These are phyloP conservation scores for Heterodera carotae DNA, from an alignment of 1,140 invertebrate species.

Conservation along the genomic window DNA sequence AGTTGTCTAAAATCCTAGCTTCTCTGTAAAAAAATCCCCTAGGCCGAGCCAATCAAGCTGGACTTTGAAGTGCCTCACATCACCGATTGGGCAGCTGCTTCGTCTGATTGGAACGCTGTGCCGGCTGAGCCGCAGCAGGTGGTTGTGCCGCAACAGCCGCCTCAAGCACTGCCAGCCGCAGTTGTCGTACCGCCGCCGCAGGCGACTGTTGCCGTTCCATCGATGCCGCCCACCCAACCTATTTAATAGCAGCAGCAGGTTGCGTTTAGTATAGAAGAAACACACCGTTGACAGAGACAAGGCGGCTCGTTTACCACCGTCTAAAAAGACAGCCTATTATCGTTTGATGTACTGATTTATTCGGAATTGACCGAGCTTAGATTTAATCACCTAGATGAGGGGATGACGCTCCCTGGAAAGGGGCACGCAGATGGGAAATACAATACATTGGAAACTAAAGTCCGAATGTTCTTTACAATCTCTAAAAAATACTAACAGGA, in stretches of 20 bases:
- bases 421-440: background rate
- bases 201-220: background rate
- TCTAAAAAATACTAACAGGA: background rate
- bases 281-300: background rate
- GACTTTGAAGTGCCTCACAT: constrained; percentile 48
- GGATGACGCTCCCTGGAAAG: no score
- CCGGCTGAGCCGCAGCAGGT: constrained; percentile 18
- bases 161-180: background rate
- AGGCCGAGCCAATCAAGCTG: constrained; percentile 45
- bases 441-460: background rate
- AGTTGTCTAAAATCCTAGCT: no score
- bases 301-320: no score
- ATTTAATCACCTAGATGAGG: no score
- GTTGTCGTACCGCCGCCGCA: background rate
- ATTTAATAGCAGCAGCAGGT: constrained; percentile 12
- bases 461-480: no score
- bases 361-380: no score
- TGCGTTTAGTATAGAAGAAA: background rate
- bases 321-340: no score
- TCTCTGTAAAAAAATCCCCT: no score
- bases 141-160: background rate
- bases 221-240: constrained; percentile 6
- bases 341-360: no score
- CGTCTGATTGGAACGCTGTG: constrained; percentile 48
- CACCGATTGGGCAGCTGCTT: constrained; percentile 50